A percentile compares a stretch with the other conserved stretches of the same genome.
Conservation (phyloP, 2,113 vertebrate genomes). For the Ardeotis arabs region DNA sequence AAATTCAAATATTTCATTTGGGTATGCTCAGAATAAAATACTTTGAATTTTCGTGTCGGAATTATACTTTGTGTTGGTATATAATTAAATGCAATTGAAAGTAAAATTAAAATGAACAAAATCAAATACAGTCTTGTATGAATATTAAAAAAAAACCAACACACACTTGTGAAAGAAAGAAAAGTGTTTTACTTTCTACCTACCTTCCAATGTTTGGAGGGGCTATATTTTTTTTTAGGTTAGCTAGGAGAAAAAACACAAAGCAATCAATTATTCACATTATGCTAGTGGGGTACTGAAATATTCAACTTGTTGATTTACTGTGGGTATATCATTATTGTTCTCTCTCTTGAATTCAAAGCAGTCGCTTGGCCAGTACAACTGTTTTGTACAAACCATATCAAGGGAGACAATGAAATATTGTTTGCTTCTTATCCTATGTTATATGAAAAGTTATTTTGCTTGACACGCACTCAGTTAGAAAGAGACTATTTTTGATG, state of each 20-base stretch:
- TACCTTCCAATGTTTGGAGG: neutral
- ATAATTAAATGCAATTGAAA: neutral
- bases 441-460: neutral
- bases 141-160: neutral
- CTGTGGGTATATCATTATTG: neutral
- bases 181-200: neutral
- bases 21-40: neutral
- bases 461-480: neutral
- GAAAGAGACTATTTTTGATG: neutral
- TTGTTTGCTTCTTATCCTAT: neutral
- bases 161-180: neutral
- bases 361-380: neutral
- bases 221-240: neutral
- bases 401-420: neutral
- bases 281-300: neutral
- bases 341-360: neutral
- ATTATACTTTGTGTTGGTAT: neutral
- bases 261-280: neutral
- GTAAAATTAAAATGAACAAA: neutral
- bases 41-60: neutral
- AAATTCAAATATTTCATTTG: neutral
- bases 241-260: neutral
- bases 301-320: constrained; percentile 6
- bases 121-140: neutral
- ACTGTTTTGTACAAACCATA: neutral